A percentile compares a stretch with the other conserved stretches of the same genome.
Evolutionary conservation across 2,888 invertebrate species (phyloP).

Genomic region (Eurytoma adleriae): DNA sequence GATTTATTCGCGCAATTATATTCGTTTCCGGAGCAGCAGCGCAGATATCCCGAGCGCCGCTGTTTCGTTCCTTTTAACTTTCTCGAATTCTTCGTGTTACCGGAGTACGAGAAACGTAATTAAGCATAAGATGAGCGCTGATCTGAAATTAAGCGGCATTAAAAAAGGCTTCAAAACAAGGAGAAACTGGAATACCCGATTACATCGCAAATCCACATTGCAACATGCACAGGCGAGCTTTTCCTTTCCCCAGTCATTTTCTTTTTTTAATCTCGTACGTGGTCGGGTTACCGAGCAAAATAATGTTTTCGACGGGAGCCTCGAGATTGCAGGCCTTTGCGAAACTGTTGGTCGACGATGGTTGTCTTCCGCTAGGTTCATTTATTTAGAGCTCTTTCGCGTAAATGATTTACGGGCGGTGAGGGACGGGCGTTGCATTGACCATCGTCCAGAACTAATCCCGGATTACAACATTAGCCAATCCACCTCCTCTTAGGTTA

Average conservation of each 20-base stretch:
- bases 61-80: conserved; percentile 26
- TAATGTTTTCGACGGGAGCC: conserved; percentile 35
- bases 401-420: conserved; percentile 10
- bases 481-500: background rate
- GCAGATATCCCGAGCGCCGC: background rate
- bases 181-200: background rate
- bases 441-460: conserved; percentile 23
- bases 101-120: conserved; percentile 39
- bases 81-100: conserved; percentile 56
- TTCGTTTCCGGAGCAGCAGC: background rate
- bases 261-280: conserved; percentile 51
- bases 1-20: conserved; percentile 41
- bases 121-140: conserved; percentile 25
- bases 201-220: too few species aligned
- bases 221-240: too few species aligned
- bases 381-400: conserved; percentile 31
- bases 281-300: conserved; percentile 52
- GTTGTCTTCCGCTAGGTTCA: conserved; percentile 1
- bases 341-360: background rate
- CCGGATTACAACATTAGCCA: conserved; percentile 25
- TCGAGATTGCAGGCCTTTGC: background rate
- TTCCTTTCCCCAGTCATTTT: conserved; percentile 5
- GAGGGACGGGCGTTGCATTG: background rate
- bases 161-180: conserved; percentile 32
- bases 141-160: conserved; percentile 27